These are phyloP conservation scores for Dyspetes luteomarginatus DNA, from an alignment of 2,888 invertebrate genomes.

Conservation along the genomic window DNA sequence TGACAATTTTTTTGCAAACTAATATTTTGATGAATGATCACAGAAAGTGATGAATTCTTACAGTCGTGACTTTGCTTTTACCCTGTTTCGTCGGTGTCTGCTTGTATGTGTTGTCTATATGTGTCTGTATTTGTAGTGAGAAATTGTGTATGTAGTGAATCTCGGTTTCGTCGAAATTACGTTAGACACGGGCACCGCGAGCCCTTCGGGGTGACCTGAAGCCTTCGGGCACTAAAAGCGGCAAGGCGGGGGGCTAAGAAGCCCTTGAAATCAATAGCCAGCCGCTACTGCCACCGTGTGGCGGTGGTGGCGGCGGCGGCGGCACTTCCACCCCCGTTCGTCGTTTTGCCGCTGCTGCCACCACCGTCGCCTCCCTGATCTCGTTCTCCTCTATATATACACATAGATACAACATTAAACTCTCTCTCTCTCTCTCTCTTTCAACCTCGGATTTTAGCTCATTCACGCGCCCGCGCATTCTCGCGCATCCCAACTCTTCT, in stretches of 20 bases:
- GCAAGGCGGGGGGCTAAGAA: conserved; percentile 77
- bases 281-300: conserved; percentile 81
- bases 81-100: background rate
- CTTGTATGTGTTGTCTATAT: background rate
- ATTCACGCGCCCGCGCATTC: conserved; percentile 46
- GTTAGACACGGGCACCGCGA: conserved; percentile 75
- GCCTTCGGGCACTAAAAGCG: conserved; percentile 75
- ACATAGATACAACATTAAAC: background rate
- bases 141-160: conserved; percentile 15
- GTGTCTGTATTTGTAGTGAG: background rate
- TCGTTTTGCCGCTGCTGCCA: conserved; percentile 78
- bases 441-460: conserved; percentile 12
- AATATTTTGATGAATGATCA: background rate
- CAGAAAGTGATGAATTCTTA: conserved; percentile 7
- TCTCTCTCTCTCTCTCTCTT: conserved; percentile 16
- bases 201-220: conserved; percentile 78
- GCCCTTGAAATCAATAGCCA: conserved; percentile 83
- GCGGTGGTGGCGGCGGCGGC: too few relatives aligned
- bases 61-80: conserved; percentile 40
- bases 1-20: too few relatives aligned
- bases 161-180: conserved; percentile 60
- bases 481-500: conserved; percentile 20
- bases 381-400: conserved; percentile 42
- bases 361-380: conserved; percentile 72
- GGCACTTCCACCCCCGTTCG: conserved; percentile 75